Base-by-base conservation (phyloP, 2,888 invertebrate genomes). In the Netelia melanura region DNA sequence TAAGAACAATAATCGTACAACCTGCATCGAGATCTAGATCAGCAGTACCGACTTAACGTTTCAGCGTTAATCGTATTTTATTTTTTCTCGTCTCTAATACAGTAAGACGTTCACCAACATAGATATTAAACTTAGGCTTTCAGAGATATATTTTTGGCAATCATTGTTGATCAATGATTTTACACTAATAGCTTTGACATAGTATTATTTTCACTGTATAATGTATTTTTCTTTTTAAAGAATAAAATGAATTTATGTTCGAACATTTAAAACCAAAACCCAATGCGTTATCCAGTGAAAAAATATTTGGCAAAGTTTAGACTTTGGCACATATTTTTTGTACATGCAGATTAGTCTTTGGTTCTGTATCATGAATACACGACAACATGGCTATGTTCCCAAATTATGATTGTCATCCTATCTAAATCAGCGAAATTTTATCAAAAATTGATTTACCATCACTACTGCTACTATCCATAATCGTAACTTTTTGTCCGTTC, bases 151-250 rank as follows among this genome's bases (percentile, higher is more conserved):
- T 92, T 91, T 91, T 68, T 91, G 88, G 87, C 21, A 90, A 82
- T 91, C 92, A 91, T 93, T 92, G 92, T 93, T 92, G 92, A 93
- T 89, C 92, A 89, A 92, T 91, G 91, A 90, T 88, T 88, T 88
- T 90, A 90, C 86, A 88, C 85, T 84, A 78, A 71, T 90, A 88
- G 87, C 87, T 86, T 79, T 86, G 88, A 83, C 83, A 87, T 90
- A 90, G 87, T 89, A 90, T 89, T 90, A 89, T 90, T 89, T 89
- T 83, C 80, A 83, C 58, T 81, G 67, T 75, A 65, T 86, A 75
- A 88, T 85, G 89, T 88, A 89, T 89, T 89, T 88, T 87, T 82
- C 70, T 67, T 38, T 38, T 62, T 72, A 67, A 83, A 25, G 14
- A 62, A 70, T 17, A 71, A 48, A 58, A 44, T 25, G 65, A 67